A percentile compares a stretch with the other conserved stretches of the same genome.
Conservation (phyloP, 2,888 invertebrate species). For the Hetaerina titia region DNA sequence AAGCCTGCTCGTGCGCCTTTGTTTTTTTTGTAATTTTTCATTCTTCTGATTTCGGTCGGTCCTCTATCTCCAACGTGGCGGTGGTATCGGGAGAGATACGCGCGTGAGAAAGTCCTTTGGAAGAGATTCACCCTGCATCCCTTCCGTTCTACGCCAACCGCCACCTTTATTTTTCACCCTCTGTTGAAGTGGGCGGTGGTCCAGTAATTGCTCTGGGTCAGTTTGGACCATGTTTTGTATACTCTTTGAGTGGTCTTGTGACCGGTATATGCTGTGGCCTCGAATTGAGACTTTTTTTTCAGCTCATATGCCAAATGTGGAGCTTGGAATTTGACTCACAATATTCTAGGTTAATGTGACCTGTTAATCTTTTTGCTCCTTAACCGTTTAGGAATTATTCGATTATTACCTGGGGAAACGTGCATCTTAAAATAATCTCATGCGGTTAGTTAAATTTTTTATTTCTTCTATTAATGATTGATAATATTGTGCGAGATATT, state of each 20-base stretch:
- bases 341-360: too few species aligned
- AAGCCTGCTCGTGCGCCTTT: not conserved
- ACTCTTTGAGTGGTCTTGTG: not conserved
- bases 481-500: too few species aligned
- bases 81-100: not conserved
- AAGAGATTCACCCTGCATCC: not conserved
- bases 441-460: too few species aligned
- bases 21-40: constrained; percentile 38
- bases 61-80: not conserved
- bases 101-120: constrained; percentile 16
- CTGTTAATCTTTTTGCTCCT: too few species aligned
- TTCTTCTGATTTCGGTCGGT: not conserved
- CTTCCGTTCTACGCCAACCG: not conserved
- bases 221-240: not conserved
- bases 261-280: not conserved
- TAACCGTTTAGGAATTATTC: too few species aligned
- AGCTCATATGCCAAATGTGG: not conserved
- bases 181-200: not conserved
- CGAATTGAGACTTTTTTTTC: not conserved
- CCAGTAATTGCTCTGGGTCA: constrained; percentile 20
- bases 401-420: too few species aligned
- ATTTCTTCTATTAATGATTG: too few species aligned
- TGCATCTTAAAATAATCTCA: too few species aligned
- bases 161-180: not conserved
- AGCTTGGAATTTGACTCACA: not conserved